Evolutionary conservation across 2,888 invertebrate species (phyloP).

Genomic region (Antheraea assamensis): DNA sequence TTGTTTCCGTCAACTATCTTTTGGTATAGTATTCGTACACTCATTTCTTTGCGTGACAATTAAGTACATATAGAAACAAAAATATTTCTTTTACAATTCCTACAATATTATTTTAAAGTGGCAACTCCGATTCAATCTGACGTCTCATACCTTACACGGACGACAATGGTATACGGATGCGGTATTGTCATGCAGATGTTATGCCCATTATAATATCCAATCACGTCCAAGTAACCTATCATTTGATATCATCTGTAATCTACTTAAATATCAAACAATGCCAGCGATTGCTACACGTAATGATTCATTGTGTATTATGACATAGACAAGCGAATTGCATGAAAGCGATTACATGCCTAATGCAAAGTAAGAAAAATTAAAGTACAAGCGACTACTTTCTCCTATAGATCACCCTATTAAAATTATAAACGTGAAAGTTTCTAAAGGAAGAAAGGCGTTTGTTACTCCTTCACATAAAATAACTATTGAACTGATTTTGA

Average conservation of each 20-base stretch:
- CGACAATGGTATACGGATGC: constrained; percentile 30
- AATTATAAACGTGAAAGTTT: too few species aligned
- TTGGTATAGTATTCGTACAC: too few species aligned
- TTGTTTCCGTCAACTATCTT: too few species aligned
- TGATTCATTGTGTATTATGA: not conserved
- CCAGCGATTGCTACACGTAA: not conserved
- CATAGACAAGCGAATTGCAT: not conserved
- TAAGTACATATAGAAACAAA: not conserved
- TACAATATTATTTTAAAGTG: not conserved
- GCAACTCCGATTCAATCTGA: constrained; percentile 11
- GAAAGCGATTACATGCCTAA: not conserved
- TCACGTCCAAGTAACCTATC: constrained; percentile 5
- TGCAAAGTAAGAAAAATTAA: too few species aligned
- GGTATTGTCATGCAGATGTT: constrained; percentile 32
- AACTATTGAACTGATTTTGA: too few species aligned
- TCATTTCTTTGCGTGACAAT: too few species aligned
- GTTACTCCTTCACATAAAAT: too few species aligned
- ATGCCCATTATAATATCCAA: constrained; percentile 7
- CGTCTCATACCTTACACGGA: constrained; percentile 29
- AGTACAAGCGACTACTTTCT: too few species aligned
- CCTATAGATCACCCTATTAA: too few species aligned
- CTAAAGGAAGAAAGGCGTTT: too few species aligned
- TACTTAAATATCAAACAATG: constrained; percentile 8
- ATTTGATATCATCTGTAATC: constrained; percentile 4
- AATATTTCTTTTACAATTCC: not conserved